phyloP scores from a whole-genome alignment of 2,888 invertebrate species.

The Tolmerus cingulatus region DNA sequence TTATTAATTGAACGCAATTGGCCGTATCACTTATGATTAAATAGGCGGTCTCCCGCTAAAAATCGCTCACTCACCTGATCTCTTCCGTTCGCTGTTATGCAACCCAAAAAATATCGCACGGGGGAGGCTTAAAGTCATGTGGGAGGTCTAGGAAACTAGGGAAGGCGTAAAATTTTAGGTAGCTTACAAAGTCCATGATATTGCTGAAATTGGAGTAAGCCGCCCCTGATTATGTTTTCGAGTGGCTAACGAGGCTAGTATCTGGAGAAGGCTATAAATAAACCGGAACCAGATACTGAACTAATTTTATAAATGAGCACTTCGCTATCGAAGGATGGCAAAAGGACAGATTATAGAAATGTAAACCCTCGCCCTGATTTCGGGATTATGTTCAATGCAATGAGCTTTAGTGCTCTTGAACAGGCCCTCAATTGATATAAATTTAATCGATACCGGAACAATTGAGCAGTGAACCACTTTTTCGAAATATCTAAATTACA shows the following conservation, averaged over 20 bases:
- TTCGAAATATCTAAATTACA: background rate
- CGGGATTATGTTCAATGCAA: background rate
- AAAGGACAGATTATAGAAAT: background rate
- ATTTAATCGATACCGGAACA: background rate
- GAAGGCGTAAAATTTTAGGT: background rate
- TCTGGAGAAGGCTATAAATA: background rate
- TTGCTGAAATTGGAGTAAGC: background rate
- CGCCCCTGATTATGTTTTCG: background rate
- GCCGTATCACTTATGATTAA: background rate
- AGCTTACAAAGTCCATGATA: background rate
- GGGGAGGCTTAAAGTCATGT: background rate
- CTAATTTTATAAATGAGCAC: background rate
- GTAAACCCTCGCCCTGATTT: background rate
- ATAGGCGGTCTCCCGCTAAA: background rate
- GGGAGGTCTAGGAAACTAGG: background rate
- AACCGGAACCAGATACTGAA: background rate
- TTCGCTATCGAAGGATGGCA: background rate
- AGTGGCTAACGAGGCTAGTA: background rate
- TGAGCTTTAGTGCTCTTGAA: background rate
- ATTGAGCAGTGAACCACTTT: background rate
- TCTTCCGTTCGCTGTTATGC: background rate
- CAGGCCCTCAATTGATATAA: background rate
- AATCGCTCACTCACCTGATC: background rate
- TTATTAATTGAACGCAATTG: background rate
- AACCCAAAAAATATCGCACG: background rate